These are phyloP conservation scores for Sisor rabdophorus DNA, from an alignment of 2,113 vertebrate species.

Conservation along the genomic window DNA sequence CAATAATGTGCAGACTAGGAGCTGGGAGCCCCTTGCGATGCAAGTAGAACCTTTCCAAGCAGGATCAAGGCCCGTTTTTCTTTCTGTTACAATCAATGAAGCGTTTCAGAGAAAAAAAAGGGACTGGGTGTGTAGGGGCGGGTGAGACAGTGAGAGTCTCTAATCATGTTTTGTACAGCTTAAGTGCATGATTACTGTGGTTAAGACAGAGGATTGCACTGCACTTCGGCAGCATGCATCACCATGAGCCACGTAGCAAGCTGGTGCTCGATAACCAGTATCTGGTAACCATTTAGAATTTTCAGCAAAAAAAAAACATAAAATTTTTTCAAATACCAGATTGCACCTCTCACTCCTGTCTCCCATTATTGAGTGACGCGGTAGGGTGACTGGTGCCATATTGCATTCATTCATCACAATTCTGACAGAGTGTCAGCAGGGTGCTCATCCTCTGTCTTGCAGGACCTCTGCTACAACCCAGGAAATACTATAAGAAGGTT, in stretches of 20 bases:
- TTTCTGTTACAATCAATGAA: background rate
- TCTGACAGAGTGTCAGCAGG: constrained; percentile 60
- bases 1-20: constrained; percentile 78
- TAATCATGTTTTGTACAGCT: constrained; percentile 8
- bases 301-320: constrained; percentile 25
- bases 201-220: background rate
- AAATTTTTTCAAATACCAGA: background rate
- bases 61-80: background rate
- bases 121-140: background rate
- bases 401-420: constrained; percentile 63
- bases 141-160: background rate
- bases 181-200: constrained; percentile 24
- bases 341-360: background rate
- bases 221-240: background rate
- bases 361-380: constrained; percentile 38
- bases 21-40: constrained; percentile 46
- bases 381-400: constrained; percentile 57
- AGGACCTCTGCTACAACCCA: background rate
- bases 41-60: constrained; percentile 8
- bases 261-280: background rate
- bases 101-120: background rate
- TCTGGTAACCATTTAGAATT: constrained; percentile 38
- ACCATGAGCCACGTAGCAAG: background rate
- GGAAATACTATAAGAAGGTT: constrained; percentile 2
- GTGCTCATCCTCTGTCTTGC: constrained; percentile 48